Evolutionary conservation across 2,797 vertebrate genomes (phyloP), one percentile per base, ranked within the genome.

Genomic region (Microhierax caerulescens): DNA sequence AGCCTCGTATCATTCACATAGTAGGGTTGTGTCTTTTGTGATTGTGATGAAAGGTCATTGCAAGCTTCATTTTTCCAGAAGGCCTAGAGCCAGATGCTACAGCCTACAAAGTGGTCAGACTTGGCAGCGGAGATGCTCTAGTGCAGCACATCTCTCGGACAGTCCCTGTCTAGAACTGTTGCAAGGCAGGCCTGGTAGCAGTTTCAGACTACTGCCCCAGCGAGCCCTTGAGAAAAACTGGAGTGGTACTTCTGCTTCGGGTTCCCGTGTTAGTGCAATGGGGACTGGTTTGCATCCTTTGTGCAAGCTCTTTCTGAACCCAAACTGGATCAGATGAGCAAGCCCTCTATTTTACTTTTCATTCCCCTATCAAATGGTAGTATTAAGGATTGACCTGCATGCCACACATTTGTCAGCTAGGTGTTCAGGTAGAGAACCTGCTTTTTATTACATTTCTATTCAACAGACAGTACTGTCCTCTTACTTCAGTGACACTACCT

Each of bases 61-160:
- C 48, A 88, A 75, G 9, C 23, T 56, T 47, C 24, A 12, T 68
- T 75, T 25, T 47, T 51, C 63, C 59, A 57, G 61, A 20, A 25
- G 47, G 73, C 57, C 41, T 77, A 50, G 28, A 75, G 92, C 75
- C 88, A 93, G 77, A 88, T 57, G 76, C 85, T 85, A 92, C 90
- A 90, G 73, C 73, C 82, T 87, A 93, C 81, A 69, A 4, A 64
- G 65, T 32, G 76, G 83, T 50, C 82, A 92, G 47, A 28, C 75
- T 72, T 88, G 68, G 75, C 12, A 8, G 41, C 9, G 43, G 39
- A 93, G 73, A 32, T 57, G 82, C 37, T 94, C 20, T 85, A 68
- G 47, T 57, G 37, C 69, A 92, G 72, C 64, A 53, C 61, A 37
- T 68, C 82, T n/a, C 82, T 72, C 64, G 67, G 30, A 63, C 47